A percentile compares a stretch with the other conserved stretches of the same genome.
These are phyloP conservation scores for Halcyon senegalensis DNA, from an alignment of 2,113 vertebrate genomes.

Conservation along the genomic window DNA sequence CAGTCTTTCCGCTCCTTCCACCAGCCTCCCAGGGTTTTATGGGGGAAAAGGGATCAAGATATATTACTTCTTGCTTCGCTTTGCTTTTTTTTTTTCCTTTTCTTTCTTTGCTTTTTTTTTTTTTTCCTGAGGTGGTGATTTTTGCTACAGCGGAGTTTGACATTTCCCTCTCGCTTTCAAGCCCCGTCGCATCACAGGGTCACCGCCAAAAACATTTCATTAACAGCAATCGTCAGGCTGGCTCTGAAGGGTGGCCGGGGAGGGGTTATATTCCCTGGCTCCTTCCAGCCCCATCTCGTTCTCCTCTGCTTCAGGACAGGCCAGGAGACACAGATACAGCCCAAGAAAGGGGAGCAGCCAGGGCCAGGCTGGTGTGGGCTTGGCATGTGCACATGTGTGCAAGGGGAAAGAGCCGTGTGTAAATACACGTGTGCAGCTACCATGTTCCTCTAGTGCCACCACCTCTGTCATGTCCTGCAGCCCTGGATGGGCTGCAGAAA, in stretches of 20 bases:
- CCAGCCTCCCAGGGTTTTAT: constrained; percentile 80
- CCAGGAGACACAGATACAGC: background rate
- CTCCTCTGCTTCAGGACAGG: background rate
- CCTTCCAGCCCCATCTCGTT: background rate
- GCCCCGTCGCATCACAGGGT: background rate
- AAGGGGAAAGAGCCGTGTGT: background rate
- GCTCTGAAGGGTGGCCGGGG: background rate
- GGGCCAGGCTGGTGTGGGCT: background rate
- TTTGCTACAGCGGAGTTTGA: constrained; percentile 10
- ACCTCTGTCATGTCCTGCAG: background rate
- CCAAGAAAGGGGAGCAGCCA: background rate
- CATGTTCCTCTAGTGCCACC: background rate
- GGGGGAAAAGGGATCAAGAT: constrained; percentile 71
- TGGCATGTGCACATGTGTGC: background rate
- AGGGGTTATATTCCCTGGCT: background rate
- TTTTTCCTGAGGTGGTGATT: background rate
- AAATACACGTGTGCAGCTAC: rapidly evolving
- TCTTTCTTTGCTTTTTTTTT: background rate
- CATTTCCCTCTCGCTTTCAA: constrained; percentile 45
- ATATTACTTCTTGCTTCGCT: constrained; percentile 63
- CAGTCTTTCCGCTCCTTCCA: constrained; percentile 82
- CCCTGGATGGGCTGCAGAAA: background rate
- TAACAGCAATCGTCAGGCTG: background rate
- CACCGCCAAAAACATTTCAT: constrained; percentile 43
- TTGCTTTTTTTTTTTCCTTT: background rate